Evolutionary conservation across 2,797 vertebrate genomes (phyloP), one percentile per base, ranked within the genome.

Genomic region (Falco concolor): DNA sequence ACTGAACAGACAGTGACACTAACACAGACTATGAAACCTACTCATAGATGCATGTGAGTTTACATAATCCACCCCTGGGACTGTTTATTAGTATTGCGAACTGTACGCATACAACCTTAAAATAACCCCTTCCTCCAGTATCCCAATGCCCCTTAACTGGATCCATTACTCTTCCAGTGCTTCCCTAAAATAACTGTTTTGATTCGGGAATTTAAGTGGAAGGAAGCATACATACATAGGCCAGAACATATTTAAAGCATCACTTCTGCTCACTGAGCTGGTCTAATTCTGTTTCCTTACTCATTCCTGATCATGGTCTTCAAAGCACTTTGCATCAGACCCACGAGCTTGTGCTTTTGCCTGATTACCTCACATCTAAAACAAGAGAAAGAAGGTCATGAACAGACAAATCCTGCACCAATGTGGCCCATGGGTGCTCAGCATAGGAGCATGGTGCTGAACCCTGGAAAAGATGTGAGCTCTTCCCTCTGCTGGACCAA

Each of bases 241-340:
- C 36, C 84, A 45, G 84, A 64, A 70, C 45, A 64, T 90, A 93
- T 89, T 96, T 96, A 95, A 95, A 89, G 74, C 92, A 96, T 64
- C 76, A 40, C 84, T 97, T 95, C 92, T 95, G 84, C 93, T 95
- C 50, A 54, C 92, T 77, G 68, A 86, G 64, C 36, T 86, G 70
- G 73, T 93, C 89, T 89, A 72, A 77, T 91, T 93, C 87, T 92
- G 80, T 93, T 97, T 97, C 95, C 86, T 96, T 93, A 73, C 93
- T 87, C 64, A 6, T 79, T 96, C 52, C 80, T 87, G 90, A 96
- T 84, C 81, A 19, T 9, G 54, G 21, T 79, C 87, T 85, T 75
- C 63, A 84, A 79, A 95, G 80, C 30, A 22, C 32, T 68, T 90
- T 47, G 53, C 63, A 54, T 63, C 59, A 68, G 50, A 68, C 60